phyloP scores from a whole-genome alignment of 2,888 invertebrate genomes.

The Tuta absoluta region DNA sequence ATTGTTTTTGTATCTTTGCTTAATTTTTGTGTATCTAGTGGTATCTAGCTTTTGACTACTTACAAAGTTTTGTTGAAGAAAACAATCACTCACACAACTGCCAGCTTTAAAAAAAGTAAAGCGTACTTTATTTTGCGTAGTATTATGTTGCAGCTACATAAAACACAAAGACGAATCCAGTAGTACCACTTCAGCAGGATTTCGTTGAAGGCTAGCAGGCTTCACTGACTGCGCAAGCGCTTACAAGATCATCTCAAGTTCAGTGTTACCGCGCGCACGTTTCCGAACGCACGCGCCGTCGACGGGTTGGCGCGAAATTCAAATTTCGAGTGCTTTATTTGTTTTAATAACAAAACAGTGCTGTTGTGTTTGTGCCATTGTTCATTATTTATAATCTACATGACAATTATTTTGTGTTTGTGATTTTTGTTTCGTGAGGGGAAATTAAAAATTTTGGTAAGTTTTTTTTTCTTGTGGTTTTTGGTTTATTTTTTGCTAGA shows the following conservation, averaged over 20 bases:
- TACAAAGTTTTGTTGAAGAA: too few relatives aligned
- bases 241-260: slow-evolving; percentile 15
- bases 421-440: slow-evolving; percentile 11
- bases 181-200: slow-evolving; percentile 12
- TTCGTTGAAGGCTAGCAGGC: slow-evolving; percentile 23
- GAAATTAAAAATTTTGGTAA: slow-evolving; percentile 9
- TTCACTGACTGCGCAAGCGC: slow-evolving; percentile 10
- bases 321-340: slow-evolving; percentile 17
- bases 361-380: slow-evolving; percentile 17
- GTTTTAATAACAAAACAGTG: slow-evolving; percentile 2
- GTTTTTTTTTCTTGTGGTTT: background rate
- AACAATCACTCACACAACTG: too few relatives aligned
- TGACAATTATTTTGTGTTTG: slow-evolving; percentile 11
- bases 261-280: slow-evolving; percentile 19
- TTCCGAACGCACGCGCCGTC: slow-evolving; percentile 13
- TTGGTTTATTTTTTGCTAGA: background rate
- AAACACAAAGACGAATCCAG: background rate
- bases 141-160: too few relatives aligned
- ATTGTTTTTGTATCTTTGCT: too few relatives aligned
- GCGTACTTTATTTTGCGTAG: too few relatives aligned
- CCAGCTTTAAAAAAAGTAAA: too few relatives aligned
- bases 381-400: background rate
- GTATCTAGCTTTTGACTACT: too few relatives aligned
- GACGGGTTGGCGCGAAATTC: slow-evolving; percentile 18
- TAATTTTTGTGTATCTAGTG: too few relatives aligned